Conservation (phyloP, 2,888 invertebrate species). For the Drosophila nigricruria region DNA sequence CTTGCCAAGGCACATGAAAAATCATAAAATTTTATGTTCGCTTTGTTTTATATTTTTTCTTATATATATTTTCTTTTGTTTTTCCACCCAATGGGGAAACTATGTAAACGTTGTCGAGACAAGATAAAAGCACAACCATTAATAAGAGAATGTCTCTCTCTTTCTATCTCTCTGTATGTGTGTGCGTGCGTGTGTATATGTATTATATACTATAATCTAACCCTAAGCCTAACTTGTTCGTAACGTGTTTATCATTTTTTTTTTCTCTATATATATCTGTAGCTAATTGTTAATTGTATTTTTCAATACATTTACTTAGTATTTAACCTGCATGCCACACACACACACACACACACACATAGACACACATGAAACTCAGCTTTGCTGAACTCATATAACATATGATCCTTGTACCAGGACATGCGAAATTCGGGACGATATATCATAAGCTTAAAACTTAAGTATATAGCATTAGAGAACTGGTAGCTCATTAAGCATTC, state of each 20-base stretch:
- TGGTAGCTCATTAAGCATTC: conserved; percentile 40
- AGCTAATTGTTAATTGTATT: conserved; percentile 58
- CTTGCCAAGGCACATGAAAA: conserved; percentile 41
- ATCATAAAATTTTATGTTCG: conserved; percentile 70
- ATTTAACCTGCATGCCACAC: conserved; percentile 60
- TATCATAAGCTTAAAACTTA: conserved; percentile 35
- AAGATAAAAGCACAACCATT: conserved; percentile 47
- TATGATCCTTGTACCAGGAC: conserved; percentile 15
- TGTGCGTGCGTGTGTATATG: conserved; percentile 34
- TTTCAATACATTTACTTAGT: conserved; percentile 47
- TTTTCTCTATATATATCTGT: conserved; percentile 43
- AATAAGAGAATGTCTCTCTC: conserved; percentile 30
- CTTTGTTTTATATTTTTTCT: conserved; percentile 52
- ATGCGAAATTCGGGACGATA: conserved; percentile 26
- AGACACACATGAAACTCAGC: conserved; percentile 25
- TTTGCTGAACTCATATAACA: conserved; percentile 41
- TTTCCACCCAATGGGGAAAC: neutral
- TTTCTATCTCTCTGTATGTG: neutral
- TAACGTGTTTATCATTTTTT: conserved; percentile 46
- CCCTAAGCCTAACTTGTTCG: conserved; percentile 51
- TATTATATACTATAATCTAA: conserved; percentile 53
- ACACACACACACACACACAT: conserved; percentile 31
- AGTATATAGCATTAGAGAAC: conserved; percentile 40
- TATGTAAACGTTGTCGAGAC: conserved; percentile 40
- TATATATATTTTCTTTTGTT: conserved; percentile 29